Base-by-base conservation (phyloP, 2,113 vertebrate species). In the Corythaeola cristata region DNA sequence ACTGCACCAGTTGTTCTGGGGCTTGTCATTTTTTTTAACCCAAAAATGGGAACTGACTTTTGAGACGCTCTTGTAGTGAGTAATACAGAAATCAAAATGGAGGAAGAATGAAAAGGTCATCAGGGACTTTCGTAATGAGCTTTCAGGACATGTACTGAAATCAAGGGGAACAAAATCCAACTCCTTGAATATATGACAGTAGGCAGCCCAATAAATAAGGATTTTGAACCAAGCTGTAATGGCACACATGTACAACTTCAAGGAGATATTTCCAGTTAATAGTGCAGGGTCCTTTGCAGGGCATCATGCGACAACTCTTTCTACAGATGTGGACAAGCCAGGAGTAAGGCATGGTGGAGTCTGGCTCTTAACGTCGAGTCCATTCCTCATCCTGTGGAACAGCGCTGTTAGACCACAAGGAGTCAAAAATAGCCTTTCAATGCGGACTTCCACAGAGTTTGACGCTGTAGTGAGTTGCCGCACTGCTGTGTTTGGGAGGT, bases 11-110 rank as follows among this genome's bases (percentile, higher is more conserved):
- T 69, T 39, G 53, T 72, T 88, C 19, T 83, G 30, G 35, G 52
- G 13, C 9, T 72, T 78, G 9, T 5, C 17, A 4, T 56, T 33
- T 35, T 47, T 66, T 68, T 6, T 52, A 12, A 69, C 45, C 16
- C 18, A 37, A 75, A 50, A 67, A 58, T 49, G 62, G 12, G 26
- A 87, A 68, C 35, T 67, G 17, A 74, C 44, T 87, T 39, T 92
- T 3, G 27, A 74, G 28, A 45, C 0, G 17, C 3, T 60, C 19
- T 22, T 45, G 30, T 53, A 45, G n/a, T 0, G 0, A 53, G 18
- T 80, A 10, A 24, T 83, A 55, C 17, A 55, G 75, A 63, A 93
- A 77, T 74, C 59, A 84, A 92, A 96, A 96, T 72, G 52, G 76
- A 96, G 44, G 58, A 85, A 81, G 73, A 68, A 69, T 21, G 32